Base-by-base conservation (phyloP, 2,888 invertebrate genomes). In the Julus scandinavius region DNA sequence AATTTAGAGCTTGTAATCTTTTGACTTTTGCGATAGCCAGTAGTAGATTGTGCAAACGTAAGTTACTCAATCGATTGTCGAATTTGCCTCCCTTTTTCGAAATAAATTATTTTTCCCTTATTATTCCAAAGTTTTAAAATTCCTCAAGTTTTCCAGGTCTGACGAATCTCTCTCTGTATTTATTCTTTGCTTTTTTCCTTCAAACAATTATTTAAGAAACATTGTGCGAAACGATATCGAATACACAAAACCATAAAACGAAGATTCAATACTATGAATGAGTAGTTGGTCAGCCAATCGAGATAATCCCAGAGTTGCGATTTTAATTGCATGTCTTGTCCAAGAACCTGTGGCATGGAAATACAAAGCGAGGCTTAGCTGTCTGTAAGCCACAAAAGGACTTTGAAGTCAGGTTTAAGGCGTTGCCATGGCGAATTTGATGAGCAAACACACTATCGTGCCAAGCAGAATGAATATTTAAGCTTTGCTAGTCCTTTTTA, bases 401-500 rank as follows among this genome's bases (percentile, higher is more conserved):
- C 80, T 80, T 17, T 13, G 38, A 80, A 80, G 80, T 80, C 80
- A 15, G 80, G 38, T 72, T 20, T 72, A 72, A 72, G 63, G 20
- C 63, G 63, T 80, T 80, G 80, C 80, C 80, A 80, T 80, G 80
- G 80, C 29, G 38, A 38, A 38, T 80, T 80, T 38, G 80, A 29
- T 13, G 80, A 38, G 80, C 80, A 80, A 38, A 80, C 80, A 80
- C 80, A 80, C 80, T 80, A 80, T 80, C 80, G 80, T 80, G 80
- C 29, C 80, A 38, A 80, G 80, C 80, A 80, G 80, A 80, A 80
- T 80, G 80, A 80, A 40, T 40, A 80, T 80, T 80, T 80, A 40
- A 80, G 80, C 80, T 80, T 80, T 72, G 13, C 80, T 15, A 40
- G 29, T 15, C 80, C 15, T 40, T 15, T 80, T 80, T 80, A 40